Evolutionary conservation across 2,113 vertebrate genomes (phyloP), one percentile per base, ranked within the genome.

Genomic region (Antechinus stuartii): DNA sequence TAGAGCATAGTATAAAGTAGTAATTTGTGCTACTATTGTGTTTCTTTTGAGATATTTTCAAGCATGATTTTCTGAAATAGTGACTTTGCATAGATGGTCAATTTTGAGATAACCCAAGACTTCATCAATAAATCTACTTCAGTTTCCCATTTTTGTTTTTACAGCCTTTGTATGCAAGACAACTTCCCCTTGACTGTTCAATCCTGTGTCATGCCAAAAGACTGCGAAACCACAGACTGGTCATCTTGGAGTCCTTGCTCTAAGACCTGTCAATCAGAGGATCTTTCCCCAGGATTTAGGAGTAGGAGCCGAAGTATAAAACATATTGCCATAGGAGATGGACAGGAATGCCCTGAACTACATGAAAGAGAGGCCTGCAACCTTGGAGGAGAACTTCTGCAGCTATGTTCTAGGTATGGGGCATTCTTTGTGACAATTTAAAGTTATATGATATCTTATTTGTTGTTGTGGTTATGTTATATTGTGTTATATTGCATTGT

Each of bases 311-410:
- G 99, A 0, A 23, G 95, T 2, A 97, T 99, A 97, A 99, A 97
- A 0, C 99, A 98, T 14, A 35, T 99, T 91, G 97, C 99, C 0
- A 9, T 99, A n/a, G 99, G 99, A 0, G 54, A 98, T 0, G 99
- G 99, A 0, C 98, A 95, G 90, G 98, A 92, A 1, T 99, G 99
- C 92, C 99, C 99, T 0, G 96, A 98, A 96, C 98, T 99, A 54
- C 98, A 99, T 42, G 99, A 99, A 98, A 99, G 99, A 92, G 99
- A 99, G 92, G 99, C 99, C 0, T 99, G 99, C 96, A 97, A 99
- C 90, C 94, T 97, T 1, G 98, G 98, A 90, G 99, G 98, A 91
- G 99, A 99, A 90, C 97, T 98, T 68, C 98, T 99, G 90, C 99
- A 99, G 54, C 98, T 98, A 26, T 99, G 99, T 96, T 99, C 99